phyloP scores from a whole-genome alignment of 1,140 invertebrate species.

The Sweltsa coloradensis region DNA sequence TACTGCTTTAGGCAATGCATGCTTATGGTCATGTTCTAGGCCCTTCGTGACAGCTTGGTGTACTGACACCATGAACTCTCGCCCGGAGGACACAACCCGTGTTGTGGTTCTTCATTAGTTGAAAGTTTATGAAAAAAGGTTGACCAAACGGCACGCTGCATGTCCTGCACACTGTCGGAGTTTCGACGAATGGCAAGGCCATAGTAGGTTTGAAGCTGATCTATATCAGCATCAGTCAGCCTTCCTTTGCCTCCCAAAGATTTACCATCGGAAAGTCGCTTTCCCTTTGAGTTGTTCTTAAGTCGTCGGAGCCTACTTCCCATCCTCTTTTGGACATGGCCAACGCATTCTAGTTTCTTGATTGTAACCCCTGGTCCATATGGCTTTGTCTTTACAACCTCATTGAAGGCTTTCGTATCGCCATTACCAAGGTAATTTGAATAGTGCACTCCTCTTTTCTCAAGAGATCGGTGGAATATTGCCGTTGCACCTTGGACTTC shows the following conservation, averaged over 20 bases:
- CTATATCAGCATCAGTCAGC: conserved; percentile 8
- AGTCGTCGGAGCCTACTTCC: conserved; percentile 1
- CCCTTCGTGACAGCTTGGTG: no score
- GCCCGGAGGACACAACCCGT: conserved; percentile 3
- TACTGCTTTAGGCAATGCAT: no score
- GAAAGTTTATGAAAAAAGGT: conserved; percentile 15
- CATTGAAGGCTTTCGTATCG: conserved; percentile 14
- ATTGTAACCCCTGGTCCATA: conserved; percentile 6
- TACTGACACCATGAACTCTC: not conserved
- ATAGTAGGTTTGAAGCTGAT: conserved; percentile 13
- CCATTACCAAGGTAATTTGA: conserved; percentile 18
- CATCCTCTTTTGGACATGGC: conserved; percentile 15
- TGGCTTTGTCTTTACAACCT: conserved; percentile 5
- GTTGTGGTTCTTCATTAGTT: conserved; percentile 14
- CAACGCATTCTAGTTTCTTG: conserved; percentile 14
- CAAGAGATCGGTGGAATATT: conserved; percentile 14
- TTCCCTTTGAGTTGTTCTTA: not conserved
- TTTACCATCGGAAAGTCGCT: not conserved
- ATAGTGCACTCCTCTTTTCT: conserved; percentile 9
- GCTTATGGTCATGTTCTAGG: no score
- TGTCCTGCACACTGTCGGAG: conserved; percentile 1
- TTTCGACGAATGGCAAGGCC: conserved; percentile 10
- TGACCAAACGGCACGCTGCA: conserved; percentile 10
- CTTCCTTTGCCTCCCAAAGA: not conserved
- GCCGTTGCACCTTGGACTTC: conserved; percentile 15